These are phyloP conservation scores for Falco biarmicus DNA, from an alignment of 2,797 vertebrate species.

Conservation along the genomic window DNA sequence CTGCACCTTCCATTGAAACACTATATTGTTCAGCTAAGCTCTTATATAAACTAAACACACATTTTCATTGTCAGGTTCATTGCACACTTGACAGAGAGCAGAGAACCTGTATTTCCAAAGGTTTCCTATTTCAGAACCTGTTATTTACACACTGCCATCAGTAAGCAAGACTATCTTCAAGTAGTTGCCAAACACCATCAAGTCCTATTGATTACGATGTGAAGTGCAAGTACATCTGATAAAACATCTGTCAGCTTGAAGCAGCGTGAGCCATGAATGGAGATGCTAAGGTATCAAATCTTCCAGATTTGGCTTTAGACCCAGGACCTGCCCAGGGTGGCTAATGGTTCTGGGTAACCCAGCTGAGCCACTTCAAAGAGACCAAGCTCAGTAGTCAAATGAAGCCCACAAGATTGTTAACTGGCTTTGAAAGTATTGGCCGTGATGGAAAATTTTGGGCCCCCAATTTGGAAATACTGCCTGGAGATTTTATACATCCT, in stretches of 20 bases:
- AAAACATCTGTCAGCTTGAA: background rate
- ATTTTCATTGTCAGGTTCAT: background rate
- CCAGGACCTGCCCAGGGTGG: background rate
- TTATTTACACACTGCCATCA: background rate
- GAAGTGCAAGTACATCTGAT: background rate
- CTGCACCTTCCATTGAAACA: slow-evolving; percentile 54
- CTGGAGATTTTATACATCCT: background rate
- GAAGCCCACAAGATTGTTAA: background rate
- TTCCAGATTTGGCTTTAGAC: background rate
- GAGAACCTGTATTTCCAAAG: background rate
- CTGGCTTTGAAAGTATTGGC: background rate
- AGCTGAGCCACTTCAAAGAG: background rate
- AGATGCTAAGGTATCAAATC: background rate
- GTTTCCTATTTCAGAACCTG: background rate
- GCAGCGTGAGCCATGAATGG: background rate
- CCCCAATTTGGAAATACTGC: background rate
- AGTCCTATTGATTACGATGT: background rate
- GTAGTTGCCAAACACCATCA: background rate
- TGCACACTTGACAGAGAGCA: background rate
- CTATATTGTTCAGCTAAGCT: background rate
- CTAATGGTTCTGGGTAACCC: background rate
- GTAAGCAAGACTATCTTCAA: background rate
- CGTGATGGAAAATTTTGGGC: background rate
- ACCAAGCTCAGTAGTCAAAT: background rate
- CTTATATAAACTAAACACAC: background rate